Percentiles rank a stretch among this genome's conserved stretches.
Evolutionary conservation across 2,113 vertebrate genomes (phyloP).

Genomic region (Hypocryptadius cinnamomeus): DNA sequence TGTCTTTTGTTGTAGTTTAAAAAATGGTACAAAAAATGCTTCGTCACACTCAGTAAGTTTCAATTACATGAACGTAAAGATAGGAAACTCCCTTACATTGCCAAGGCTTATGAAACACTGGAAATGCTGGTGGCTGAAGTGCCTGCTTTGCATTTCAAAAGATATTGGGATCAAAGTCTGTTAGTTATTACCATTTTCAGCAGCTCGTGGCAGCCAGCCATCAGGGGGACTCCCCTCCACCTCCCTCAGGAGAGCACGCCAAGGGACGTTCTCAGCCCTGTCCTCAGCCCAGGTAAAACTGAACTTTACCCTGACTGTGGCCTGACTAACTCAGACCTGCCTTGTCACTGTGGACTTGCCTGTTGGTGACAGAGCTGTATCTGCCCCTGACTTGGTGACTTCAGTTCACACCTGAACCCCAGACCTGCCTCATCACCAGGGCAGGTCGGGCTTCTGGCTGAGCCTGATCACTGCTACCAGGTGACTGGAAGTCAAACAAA

Average conservation of each 20-base stretch:
- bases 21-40: not conserved
- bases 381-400: not conserved
- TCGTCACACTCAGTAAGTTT: not conserved
- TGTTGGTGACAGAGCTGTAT: not conserved
- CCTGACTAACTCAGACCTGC: not conserved
- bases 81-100: not conserved
- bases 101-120: not conserved
- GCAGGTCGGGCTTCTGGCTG: not conserved
- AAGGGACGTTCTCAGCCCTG: fast-evolving
- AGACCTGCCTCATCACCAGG: not conserved
- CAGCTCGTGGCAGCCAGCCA: not conserved
- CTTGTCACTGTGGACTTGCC: fast-evolving
- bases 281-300: not conserved
- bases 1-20: not conserved
- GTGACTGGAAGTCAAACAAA: not conserved
- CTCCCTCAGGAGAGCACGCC: fast-evolving
- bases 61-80: not conserved
- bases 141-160: conserved; percentile 25
- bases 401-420: not conserved
- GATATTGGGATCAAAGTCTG: conserved; percentile 21
- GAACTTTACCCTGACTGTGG: not conserved
- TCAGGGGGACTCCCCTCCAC: not conserved
- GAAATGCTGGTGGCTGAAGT: not conserved
- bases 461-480: not conserved
- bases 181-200: not conserved